These are phyloP conservation scores for Lepidocyrtoides sp. DNA, from an alignment of 2,888 invertebrate genomes.

Conservation along the genomic window DNA sequence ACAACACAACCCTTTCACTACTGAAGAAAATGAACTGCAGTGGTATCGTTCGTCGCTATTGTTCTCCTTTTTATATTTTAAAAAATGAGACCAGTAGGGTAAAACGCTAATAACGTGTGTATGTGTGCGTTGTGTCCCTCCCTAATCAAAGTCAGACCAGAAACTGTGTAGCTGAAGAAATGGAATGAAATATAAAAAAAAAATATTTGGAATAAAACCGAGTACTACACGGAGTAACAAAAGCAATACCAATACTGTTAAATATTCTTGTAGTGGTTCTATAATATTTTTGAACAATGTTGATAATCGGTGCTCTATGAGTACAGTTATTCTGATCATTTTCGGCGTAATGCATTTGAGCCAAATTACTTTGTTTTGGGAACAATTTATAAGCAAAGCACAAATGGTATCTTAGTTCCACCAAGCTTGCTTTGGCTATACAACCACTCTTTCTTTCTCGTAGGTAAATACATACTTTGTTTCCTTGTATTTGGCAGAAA, in stretches of 20 bases:
- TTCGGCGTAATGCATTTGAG: not conserved
- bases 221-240: too few species aligned
- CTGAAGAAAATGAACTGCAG: not conserved
- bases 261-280: not conserved
- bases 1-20: not conserved
- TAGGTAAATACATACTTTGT: too few species aligned
- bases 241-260: not conserved
- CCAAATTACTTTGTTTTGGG: not conserved
- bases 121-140: conserved; percentile 43
- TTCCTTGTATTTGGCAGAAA: too few species aligned
- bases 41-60: not conserved
- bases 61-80: conserved; percentile 27
- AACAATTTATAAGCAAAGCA: not conserved
- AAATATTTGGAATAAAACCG: not conserved
- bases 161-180: not conserved
- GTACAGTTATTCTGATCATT: not conserved
- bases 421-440: too few species aligned
- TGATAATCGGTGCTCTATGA: not conserved
- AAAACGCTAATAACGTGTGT: conserved; percentile 31
- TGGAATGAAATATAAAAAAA: conserved; percentile 18
- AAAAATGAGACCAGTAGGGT: conserved; percentile 41
- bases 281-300: not conserved
- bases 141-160: conserved; percentile 17
- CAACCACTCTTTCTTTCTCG: not conserved
- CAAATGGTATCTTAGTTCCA: too few species aligned